A percentile compares a stretch with the other conserved stretches of the same genome.
Evolutionary conservation across 2,113 vertebrate species (phyloP).

Genomic region (Hypomesus transpacificus): DNA sequence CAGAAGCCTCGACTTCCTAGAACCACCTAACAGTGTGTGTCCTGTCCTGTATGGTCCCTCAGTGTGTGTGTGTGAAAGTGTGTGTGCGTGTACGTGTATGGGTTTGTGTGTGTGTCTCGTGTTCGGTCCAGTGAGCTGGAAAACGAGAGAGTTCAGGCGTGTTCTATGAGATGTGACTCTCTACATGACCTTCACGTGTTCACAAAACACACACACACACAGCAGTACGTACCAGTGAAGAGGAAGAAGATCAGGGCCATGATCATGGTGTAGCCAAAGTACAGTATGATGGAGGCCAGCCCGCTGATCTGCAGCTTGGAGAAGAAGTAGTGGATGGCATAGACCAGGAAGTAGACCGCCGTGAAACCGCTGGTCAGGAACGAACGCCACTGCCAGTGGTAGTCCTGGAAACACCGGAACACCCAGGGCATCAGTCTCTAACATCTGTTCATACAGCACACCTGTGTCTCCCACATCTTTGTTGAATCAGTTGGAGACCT

Average conservation of each 20-base stretch:
- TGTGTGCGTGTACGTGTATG: neutral
- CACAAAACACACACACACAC: neutral
- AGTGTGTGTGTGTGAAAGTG: neutral
- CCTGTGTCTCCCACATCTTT: neutral
- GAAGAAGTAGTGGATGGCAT: conserved; percentile 92
- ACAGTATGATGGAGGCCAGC: conserved; percentile 89
- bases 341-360: conserved; percentile 89
- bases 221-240: conserved; percentile 79
- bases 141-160: too few relatives aligned
- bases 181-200: too few relatives aligned
- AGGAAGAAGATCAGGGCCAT: conserved; percentile 96
- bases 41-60: too few relatives aligned
- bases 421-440: neutral
- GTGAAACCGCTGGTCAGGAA: conserved; percentile 97
- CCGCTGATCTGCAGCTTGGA: conserved; percentile 92
- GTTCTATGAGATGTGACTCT: too few relatives aligned
- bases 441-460: too few relatives aligned
- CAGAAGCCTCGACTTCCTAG: too few relatives aligned
- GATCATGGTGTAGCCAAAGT: conserved; percentile 93
- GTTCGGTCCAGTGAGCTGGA: conserved; percentile 19
- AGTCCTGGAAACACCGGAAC: conserved; percentile 73
- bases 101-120: conserved; percentile 3
- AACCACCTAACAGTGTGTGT: too few relatives aligned
- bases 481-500: too few relatives aligned
- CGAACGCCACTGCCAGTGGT: conserved; percentile 95